phyloP scores from a whole-genome alignment of 2,113 vertebrate species.

The Hoplias malabaricus region DNA sequence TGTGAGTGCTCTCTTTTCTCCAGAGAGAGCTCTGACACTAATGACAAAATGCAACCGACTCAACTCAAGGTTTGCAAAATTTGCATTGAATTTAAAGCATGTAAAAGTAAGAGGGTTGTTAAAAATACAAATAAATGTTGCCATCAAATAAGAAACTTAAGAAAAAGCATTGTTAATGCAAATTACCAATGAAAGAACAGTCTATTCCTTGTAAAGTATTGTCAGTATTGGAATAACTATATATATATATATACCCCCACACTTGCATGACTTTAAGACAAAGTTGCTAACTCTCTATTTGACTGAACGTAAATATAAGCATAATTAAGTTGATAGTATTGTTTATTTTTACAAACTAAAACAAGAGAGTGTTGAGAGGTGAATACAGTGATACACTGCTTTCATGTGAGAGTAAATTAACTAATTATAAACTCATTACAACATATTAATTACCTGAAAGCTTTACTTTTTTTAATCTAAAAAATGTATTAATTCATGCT shows the following conservation, averaged over 20 bases:
- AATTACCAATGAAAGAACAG: no score
- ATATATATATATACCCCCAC: no score
- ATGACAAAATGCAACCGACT: not conserved
- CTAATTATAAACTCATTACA: not conserved
- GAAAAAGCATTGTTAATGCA: no score
- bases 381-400: not conserved
- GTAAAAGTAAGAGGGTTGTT: no score
- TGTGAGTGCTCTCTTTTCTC: conserved; percentile 12
- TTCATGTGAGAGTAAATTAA: not conserved
- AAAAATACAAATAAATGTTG: no score
- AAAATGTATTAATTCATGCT: not conserved
- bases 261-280: no score
- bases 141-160: no score
- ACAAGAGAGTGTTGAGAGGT: not conserved
- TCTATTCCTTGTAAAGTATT: no score
- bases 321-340: not conserved
- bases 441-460: no score
- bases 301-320: not conserved
- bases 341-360: not conserved
- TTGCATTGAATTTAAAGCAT: not conserved
- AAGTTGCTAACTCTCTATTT: no score
- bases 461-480: no score
- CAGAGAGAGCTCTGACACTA: not conserved
- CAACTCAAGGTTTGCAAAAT: not conserved
- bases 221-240: no score